Evolutionary conservation across 1,140 invertebrate genomes (phyloP), one percentile per base, ranked within the genome.

Genomic region (Drosophila takahashii): DNA sequence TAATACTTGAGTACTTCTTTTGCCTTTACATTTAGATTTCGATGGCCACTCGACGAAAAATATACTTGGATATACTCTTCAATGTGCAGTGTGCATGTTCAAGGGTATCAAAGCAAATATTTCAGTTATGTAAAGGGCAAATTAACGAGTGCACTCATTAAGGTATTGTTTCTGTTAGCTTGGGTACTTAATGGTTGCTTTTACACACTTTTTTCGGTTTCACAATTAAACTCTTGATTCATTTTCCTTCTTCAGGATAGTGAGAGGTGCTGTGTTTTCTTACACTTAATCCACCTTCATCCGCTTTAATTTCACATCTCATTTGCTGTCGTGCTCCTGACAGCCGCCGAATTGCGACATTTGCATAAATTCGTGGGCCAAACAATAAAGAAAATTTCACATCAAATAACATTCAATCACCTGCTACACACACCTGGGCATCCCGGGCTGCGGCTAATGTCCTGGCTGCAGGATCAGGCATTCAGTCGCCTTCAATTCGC

Each of bases 391-490:
- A 13, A 45, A 59, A 83, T 62, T 84, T 67, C 80, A 57, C 81
- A 80, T 80, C 81, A 84, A 84, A 80, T 85, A 77, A 77, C 58
- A 67, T 77, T 85, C 81, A 84, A 85, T 85, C 80, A 84, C 69
- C 54, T 77, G 73, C n/a, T 51, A 26, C 64, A 32, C 65, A 16
- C 45, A 53, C 32, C 60, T 45, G 26, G 37, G 62, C 45, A 65
- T 9, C 39, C 26, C 16, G 5, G 13, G 27, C 26, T 27, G 32
- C 39, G 11, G 65, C 36, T 70, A 54, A 70, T 70, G 67, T 39
- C 27, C 48, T 62, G 18, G 59, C 36, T 18, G 9, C 29, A 39
- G 67, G 51, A 70, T 57, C 42, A 56, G 45, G 34, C 50, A n/a
- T n/a, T n/a, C n/a, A n/a, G 26, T 67, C 66, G 50, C 32, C 64